Base-by-base conservation (phyloP, 2,797 vertebrate genomes). In the Premnoplex brunnescens region DNA sequence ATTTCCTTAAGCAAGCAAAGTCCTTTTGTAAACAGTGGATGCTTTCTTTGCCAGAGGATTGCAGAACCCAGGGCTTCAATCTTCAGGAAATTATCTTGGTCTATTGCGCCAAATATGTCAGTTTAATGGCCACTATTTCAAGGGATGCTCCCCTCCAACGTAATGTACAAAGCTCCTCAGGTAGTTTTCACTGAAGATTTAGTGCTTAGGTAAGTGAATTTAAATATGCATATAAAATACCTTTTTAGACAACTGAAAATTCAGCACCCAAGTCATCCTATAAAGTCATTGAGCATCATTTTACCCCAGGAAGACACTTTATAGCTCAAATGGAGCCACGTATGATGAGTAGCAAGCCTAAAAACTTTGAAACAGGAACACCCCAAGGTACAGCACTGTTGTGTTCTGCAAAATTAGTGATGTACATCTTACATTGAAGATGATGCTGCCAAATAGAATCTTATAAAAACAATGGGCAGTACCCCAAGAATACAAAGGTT, bases 261-360 rank as follows among this genome's bases (percentile, higher is more conserved):
- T 60, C 76, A 94, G 85, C 80, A 94, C 88, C 69, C 94, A 85
- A 91, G n/a, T 95, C 89, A 96, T 96, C 90, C 91, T 55, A 49
- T 92, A 37, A 91, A 94, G 66, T 94, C 85, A 77, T 22, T 90
- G 85, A 96, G 91, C 9, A 9, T 93, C 34, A 23, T 84, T 92
- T 93, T 71, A 76, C 17, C 58, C 28, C 28, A 80, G 91, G 92
- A 96, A 96, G 91, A 95, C 80, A 48, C 48, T 83, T 86, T 17
- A 43, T 52, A 92, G 86, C 86, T 94, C 91, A 87, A 63, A 67
- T 14, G 37, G 83, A 96, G 78, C 79, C 12, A 79, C 66, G 66
- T 54, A 63, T 44, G 81, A 88, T 80, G 85, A 91, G 54, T 16
- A 91, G 81, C 75, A 81, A 92, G 66, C 55, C 78, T 69, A 39